Evolutionary conservation across 2,888 invertebrate species (phyloP).

Genomic region (Pristionchus mayeri): DNA sequence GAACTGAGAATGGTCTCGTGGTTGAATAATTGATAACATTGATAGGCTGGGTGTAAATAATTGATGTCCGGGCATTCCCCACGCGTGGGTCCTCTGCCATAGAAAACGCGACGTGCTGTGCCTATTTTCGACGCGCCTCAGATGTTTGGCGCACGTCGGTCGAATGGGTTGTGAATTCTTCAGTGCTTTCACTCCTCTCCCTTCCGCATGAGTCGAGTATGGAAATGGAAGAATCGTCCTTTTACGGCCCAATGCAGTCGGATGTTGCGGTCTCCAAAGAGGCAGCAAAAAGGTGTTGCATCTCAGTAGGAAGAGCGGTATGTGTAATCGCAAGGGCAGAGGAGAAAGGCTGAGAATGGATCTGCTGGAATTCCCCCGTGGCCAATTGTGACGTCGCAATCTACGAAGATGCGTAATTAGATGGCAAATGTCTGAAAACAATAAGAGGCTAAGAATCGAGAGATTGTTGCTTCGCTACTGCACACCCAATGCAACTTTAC

Average conservation of each 20-base stretch:
- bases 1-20: no score
- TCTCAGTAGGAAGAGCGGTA: neutral
- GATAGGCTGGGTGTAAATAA: no score
- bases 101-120: neutral
- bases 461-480: neutral
- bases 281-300: neutral
- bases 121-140: conserved; percentile 13
- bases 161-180: neutral
- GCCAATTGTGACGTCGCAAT: neutral
- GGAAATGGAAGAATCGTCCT: conserved; percentile 30
- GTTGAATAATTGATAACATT: no score
- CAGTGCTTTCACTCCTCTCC: neutral
- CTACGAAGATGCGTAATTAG: neutral
- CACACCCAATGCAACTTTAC: no score
- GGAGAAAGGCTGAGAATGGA: neutral
- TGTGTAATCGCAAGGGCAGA: neutral
- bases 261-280: neutral
- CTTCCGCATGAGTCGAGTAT: neutral
- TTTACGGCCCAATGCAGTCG: neutral
- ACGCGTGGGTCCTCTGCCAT: neutral
- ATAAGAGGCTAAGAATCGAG: neutral
- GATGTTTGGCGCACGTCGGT: neutral
- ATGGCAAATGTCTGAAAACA: neutral
- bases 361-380: neutral
- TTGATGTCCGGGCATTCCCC: no score